Evolutionary conservation across 2,888 invertebrate species (phyloP).

Genomic region (Hypena proboscidalis): DNA sequence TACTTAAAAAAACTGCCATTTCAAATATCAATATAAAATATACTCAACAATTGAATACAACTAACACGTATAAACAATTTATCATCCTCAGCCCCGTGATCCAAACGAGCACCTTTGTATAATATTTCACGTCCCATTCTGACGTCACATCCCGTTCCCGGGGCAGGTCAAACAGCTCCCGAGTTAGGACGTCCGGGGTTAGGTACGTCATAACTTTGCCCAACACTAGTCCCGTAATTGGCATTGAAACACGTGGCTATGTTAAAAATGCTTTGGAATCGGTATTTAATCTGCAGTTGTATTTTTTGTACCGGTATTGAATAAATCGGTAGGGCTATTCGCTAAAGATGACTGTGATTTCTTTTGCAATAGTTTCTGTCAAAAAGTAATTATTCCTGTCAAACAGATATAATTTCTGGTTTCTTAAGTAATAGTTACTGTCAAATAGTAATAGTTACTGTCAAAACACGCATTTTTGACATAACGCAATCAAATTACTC

Average conservation of each 20-base stretch:
- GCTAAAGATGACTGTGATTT: too few species aligned
- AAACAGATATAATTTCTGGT: too few species aligned
- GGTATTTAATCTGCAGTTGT: conserved; percentile 23
- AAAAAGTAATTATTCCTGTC: too few species aligned
- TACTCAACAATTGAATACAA: background rate
- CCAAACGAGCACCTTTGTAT: conserved; percentile 3
- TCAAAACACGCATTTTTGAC: too few species aligned
- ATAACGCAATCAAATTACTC: too few species aligned
- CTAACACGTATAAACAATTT: background rate
- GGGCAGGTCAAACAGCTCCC: conserved; percentile 7
- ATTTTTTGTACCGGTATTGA: background rate
- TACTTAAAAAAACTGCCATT: too few species aligned
- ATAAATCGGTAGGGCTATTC: too few species aligned
- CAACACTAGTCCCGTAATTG: conserved; percentile 12
- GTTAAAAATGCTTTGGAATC: conserved; percentile 13
- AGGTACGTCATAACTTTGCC: background rate
- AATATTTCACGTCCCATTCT: conserved; percentile 12
- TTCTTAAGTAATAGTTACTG: too few species aligned
- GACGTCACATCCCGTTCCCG: conserved; percentile 4
- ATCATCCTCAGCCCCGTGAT: conserved; percentile 2
- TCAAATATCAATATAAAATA: background rate
- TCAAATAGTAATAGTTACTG: too few species aligned
- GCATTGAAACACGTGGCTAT: conserved; percentile 7
- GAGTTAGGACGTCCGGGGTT: conserved; percentile 8
- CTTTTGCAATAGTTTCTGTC: too few species aligned